Evolutionary conservation across 2,888 invertebrate species (phyloP), one percentile per base, ranked within the genome.

Genomic region (Oligia fasciuncula): DNA sequence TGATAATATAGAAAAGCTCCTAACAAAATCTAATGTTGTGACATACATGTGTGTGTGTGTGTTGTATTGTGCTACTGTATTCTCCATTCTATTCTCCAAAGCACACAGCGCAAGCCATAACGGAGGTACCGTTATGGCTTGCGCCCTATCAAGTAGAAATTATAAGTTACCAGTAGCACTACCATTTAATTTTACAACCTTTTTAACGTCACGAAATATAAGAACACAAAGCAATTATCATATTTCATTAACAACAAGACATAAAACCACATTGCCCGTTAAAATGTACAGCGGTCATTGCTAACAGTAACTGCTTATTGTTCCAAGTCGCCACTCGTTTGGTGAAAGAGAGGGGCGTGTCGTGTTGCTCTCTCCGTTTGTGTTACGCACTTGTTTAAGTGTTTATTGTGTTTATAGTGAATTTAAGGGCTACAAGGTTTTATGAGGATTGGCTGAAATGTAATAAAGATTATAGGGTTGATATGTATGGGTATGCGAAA

Each of bases 221-320:
- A 3, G 4, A 65, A 43, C 54, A 65, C 43, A 70, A 63, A 71
- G 76, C 84, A 79, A 79, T 82, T 84, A 86, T 77, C 65, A 84
- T 86, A 86, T 73, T 86, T 85, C 74, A 79, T 82, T 86, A 77
- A 17, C 54, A 84, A 74, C 79, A 72, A 67, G 65, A 81, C 79
- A 86, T 86, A 86, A 84, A 86, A 35, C 76, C n/a, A 19, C 71
- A 73, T 29, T 81, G 46, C 65, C 73, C 77, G 75, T 79, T 81
- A 60, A 73, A 79, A n/a, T n/a, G 29, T 13, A 35, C 54, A 57
- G 46, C 46, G 62, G 86, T 71, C 77, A 76, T 69, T 86, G 17
- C 2, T 40, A 79, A 84, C 73, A 79, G 60, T 81, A 3, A 84
- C 72, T 79, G 76, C 81, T 46, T 62, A 86, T 86, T 86, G 86